Evolutionary conservation across 2,113 vertebrate species (phyloP), one percentile per base, ranked within the genome.

Genomic region (Spizaetus ornatus): DNA sequence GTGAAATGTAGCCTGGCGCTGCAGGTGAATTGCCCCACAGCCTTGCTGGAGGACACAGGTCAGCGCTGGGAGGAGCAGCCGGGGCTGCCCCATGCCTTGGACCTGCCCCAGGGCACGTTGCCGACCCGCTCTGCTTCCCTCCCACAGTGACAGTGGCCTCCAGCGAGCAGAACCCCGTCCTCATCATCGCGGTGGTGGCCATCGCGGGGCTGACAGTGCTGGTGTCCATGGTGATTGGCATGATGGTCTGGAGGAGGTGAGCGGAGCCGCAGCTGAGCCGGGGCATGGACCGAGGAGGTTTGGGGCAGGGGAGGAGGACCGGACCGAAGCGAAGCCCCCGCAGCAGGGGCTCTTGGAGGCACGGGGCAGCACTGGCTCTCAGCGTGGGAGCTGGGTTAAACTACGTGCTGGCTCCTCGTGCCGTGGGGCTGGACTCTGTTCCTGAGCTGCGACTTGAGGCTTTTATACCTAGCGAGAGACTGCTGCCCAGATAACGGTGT

Each of bases 191-290:
- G 0, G 98, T 99, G 48, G 98, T 99, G 95, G 98, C 99, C 16
- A 96, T 98, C 48, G 97, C 98, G 1, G 99, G 98, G 45, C 98
- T 99, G 69, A 98, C 98, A 9, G 98, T 98, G 98, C 97, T 99
- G 96, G 97, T 99, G 59, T 99, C 99, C 47, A 87, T 98, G 96
- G 98, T 97, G 52, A 96, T 98, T 0, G 98, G 98, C 0, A 86
- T 99, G 78, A 98, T 99, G 96, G 97, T 99, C 95, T 99, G 99
- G 99, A 99, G 98, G 93, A 99, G 99, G 99, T 99, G 98, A 97
- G 96, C 2, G 2, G 61, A 18, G 86, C 67, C 2, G 7, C 2
- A 7, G 59, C 61, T 20, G 34, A 47, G 71, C 48, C 0, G 11
- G 22, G 63, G 1, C 7, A 1, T 0, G 3, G 12, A 2, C 22